Evolutionary conservation across 2,888 invertebrate species (phyloP), one percentile per base, ranked within the genome.

Genomic region (Parapristionchus giblindavisi): DNA sequence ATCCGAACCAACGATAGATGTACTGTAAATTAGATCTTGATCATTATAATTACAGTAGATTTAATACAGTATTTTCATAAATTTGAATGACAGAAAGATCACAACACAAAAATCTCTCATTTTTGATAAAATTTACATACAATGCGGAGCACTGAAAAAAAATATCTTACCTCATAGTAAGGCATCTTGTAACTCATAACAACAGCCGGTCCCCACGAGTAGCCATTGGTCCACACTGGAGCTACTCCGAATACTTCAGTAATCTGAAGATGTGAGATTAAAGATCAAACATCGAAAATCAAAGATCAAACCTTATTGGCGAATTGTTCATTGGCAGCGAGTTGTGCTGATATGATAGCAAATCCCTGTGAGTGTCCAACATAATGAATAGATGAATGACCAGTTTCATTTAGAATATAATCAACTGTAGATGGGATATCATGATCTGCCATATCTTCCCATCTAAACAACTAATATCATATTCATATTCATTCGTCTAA

Each of bases 141-240:
- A 43, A 43, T 17, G 17, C 17, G 43, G 43, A 43, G 43, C 43
- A 17, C 8, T 43, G 17, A 43, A 43, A 43, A 17, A 14, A 43
- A 4, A 58, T 11, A 32, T 32, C 40, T 14, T 21, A 70, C 70
- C 70, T 70, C 70, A 38, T 70, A 70, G 56, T 43, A 54, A 11
- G 70, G 70, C 27, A 38, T 3, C 56, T 70, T 52, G 70, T 70
- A 34, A 29, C 43, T 54, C 17, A 70, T 17, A 3, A 52, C 34
- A 36, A 70, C 70, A 11, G 70, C 70, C 24, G 70, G 70, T 21
- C 70, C 70, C 70, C 70, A 70, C 40, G 70, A 52, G 70, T 70
- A 38, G 3, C 54, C 70, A 29, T 70, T 70, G 32, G 70, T 54
- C 70, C 70, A 70, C 1, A 70, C 70, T 14, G 70, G 70, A 11